Percentiles rank a stretch among this genome's conserved stretches.
Evolutionary conservation across 2,888 invertebrate species (phyloP).

Genomic region (Epistrophe grossulariae): DNA sequence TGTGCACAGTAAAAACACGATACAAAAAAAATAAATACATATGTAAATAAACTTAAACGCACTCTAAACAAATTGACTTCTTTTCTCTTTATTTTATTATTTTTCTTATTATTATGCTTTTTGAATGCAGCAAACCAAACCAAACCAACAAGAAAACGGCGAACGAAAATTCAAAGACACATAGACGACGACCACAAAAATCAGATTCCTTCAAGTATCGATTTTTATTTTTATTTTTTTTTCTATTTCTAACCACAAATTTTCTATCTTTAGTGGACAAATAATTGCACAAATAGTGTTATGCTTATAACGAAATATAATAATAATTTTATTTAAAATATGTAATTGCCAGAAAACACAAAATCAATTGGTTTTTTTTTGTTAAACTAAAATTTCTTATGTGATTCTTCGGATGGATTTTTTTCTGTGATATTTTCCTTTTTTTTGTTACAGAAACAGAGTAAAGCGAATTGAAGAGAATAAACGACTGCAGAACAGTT

Average conservation of each 20-base stretch:
- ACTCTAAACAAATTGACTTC: conserved; percentile 48
- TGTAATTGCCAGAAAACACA: conserved; percentile 36
- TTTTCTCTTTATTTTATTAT: conserved; percentile 35
- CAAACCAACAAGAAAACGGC: conserved; percentile 43
- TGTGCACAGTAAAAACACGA: conserved; percentile 56
- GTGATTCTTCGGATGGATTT: conserved; percentile 50
- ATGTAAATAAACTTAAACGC: conserved; percentile 50
- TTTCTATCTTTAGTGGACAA: conserved; percentile 33
- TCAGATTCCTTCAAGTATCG: conserved; percentile 70
- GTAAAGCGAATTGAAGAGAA: conserved; percentile 61
- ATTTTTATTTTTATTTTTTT: conserved; percentile 57
- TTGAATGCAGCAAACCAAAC: conserved; percentile 54
- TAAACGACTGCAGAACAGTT: conserved; percentile 48
- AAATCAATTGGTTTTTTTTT: conserved; percentile 39
- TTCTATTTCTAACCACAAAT: conserved; percentile 65
- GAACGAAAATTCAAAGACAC: conserved; percentile 54
- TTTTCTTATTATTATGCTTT: conserved; percentile 38
- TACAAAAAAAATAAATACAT: conserved; percentile 11
- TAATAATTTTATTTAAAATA: conserved; percentile 14
- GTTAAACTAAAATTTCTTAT: conserved; percentile 66
- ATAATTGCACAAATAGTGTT: conserved; percentile 8
- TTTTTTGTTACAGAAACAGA: conserved; percentile 54
- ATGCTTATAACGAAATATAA: neutral
- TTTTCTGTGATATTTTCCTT: conserved; percentile 28
- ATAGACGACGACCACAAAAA: conserved; percentile 59